Evolutionary conservation across 1,140 invertebrate genomes (phyloP).

Genomic region (Episyrphus balteatus): DNA sequence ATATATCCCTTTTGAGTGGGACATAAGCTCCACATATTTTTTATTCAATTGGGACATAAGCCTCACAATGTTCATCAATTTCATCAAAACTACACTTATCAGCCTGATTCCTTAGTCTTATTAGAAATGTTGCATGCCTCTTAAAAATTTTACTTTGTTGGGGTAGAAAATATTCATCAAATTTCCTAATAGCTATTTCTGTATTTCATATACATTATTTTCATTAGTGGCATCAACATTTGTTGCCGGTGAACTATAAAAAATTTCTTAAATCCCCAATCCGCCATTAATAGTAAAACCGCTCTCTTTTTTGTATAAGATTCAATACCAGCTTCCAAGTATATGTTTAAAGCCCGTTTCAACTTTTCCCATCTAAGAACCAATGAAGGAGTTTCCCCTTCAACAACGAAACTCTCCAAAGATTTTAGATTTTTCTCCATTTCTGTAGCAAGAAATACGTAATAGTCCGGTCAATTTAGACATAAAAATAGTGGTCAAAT

Average conservation of each 20-base stretch:
- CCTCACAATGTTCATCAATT: background rate
- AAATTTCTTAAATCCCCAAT: constrained; percentile 18
- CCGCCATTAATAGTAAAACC: constrained; percentile 16
- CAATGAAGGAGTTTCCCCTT: constrained; percentile 17
- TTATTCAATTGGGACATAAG: too few species aligned
- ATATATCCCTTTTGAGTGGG: too few species aligned
- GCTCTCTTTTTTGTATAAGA: constrained; percentile 17
- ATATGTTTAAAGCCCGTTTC: constrained; percentile 21
- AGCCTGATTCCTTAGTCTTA: constrained; percentile 10
- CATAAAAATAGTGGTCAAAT: too few species aligned
- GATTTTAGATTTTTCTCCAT: background rate
- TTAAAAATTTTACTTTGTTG: constrained; percentile 15
- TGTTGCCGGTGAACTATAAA: constrained; percentile 20
- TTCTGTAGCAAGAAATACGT: too few species aligned
- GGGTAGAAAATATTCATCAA: constrained; percentile 18
- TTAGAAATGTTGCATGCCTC: constrained; percentile 9
- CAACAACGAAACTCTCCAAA: constrained; percentile 19
- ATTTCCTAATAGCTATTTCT: constrained; percentile 17
- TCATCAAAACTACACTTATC: constrained; percentile 12
- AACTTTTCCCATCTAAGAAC: constrained; percentile 22
- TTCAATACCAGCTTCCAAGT: constrained; percentile 15
- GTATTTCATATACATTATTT: constrained; percentile 9
- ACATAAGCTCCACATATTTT: too few species aligned
- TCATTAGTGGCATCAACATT: constrained; percentile 1
- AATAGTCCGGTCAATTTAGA: too few species aligned